Percentiles rank a stretch among this genome's conserved stretches.
These are phyloP conservation scores for Saccostrea glomerata DNA, from an alignment of 1,140 invertebrate species.

Conservation along the genomic window DNA sequence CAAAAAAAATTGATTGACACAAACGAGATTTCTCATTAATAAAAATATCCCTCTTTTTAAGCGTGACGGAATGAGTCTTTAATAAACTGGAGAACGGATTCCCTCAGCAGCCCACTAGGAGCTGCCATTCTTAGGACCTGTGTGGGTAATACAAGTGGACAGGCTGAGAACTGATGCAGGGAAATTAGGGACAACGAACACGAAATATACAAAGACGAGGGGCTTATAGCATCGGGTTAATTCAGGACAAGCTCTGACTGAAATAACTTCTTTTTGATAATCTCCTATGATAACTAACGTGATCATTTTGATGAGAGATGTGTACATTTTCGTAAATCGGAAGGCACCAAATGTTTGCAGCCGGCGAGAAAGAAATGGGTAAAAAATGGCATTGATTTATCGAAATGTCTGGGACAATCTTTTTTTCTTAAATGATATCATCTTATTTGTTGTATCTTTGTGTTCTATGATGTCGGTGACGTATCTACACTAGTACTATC, in stretches of 20 bases:
- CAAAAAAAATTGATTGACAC: constrained; percentile 21
- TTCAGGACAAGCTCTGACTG: constrained; percentile 10
- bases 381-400: constrained; percentile 24
- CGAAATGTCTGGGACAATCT: constrained; percentile 8
- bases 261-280: constrained; percentile 25
- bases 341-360: constrained; percentile 30
- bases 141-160: constrained; percentile 1
- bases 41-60: constrained; percentile 24
- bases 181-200: neutral
- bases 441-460: neutral
- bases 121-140: neutral
- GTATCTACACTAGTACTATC: too few species aligned
- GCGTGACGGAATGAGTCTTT: constrained; percentile 6
- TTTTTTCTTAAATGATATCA: neutral
- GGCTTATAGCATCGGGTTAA: neutral
- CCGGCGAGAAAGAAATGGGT: neutral
- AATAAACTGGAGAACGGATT: constrained; percentile 2
- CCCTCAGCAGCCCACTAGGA: neutral
- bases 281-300: neutral
- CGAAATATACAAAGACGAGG: neutral
- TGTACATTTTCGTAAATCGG: constrained; percentile 14
- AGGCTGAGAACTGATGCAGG: neutral
- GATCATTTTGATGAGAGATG: constrained; percentile 24
- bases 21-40: constrained; percentile 23
- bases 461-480: too few species aligned